Percentiles rank a stretch among this genome's conserved stretches.
Evolutionary conservation across 2,888 invertebrate genomes (phyloP).

Genomic region (Polymixis lichenea): DNA sequence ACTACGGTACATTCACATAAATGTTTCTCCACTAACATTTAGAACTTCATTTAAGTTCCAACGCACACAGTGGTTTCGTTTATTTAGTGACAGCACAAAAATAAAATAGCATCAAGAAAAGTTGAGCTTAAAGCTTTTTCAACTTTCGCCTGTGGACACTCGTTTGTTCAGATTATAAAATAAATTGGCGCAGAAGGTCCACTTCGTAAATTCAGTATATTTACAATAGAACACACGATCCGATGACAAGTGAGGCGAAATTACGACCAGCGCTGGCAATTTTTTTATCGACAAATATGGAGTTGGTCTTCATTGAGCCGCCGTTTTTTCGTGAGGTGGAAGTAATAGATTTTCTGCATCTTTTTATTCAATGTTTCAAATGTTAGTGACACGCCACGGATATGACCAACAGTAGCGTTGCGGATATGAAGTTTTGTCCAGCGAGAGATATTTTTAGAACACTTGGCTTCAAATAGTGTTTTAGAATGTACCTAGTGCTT

Average conservation of each 20-base stretch:
- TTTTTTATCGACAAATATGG: neutral
- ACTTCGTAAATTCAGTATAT: neutral
- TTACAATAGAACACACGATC: neutral
- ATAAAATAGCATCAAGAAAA: constrained; percentile 59
- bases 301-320: neutral
- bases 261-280: neutral
- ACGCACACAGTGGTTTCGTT: constrained; percentile 41
- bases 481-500: constrained; percentile 26
- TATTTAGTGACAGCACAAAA: constrained; percentile 49
- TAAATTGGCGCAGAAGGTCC: constrained; percentile 29
- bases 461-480: constrained; percentile 49
- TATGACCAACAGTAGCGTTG: constrained; percentile 50
- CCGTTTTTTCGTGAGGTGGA: neutral
- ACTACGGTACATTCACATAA: neutral
- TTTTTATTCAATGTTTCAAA: constrained; percentile 17
- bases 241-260: neutral
- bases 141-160: constrained; percentile 24
- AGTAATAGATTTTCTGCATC: constrained; percentile 20
- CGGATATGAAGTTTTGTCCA: constrained; percentile 64
- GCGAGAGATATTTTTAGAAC: constrained; percentile 47
- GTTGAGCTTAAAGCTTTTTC: constrained; percentile 55
- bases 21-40: constrained; percentile 8
- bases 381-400: constrained; percentile 63
- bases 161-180: constrained; percentile 27
- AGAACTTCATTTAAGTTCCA: constrained; percentile 37